Percentiles rank a stretch among this genome's conserved stretches.
Evolutionary conservation across 2,888 invertebrate species (phyloP).

Genomic region (Flabesymbios commensalis): DNA sequence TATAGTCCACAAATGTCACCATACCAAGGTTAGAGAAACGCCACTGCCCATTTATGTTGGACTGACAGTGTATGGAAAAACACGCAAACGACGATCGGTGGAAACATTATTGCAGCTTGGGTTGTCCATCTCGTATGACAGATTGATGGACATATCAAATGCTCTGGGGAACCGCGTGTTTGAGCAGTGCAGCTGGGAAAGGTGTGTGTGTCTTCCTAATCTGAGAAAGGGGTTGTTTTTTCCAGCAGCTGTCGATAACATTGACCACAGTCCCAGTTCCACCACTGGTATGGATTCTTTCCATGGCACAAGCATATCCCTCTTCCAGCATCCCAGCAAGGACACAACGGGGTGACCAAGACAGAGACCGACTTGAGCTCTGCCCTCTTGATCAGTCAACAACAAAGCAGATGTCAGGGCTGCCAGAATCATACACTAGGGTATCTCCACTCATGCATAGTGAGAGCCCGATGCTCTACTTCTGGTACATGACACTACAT

Average conservation of each 20-base stretch:
- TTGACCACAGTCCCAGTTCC: constrained; percentile 33
- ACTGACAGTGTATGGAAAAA: too few relatives aligned
- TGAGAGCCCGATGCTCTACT: constrained; percentile 25
- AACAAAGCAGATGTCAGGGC: too few relatives aligned
- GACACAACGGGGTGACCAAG: constrained; percentile 10
- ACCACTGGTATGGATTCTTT: constrained; percentile 23
- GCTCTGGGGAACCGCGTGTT: constrained; percentile 24
- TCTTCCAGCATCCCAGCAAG: constrained; percentile 27
- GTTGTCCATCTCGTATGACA: constrained; percentile 34
- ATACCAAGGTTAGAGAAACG: too few relatives aligned
- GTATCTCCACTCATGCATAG: too few relatives aligned
- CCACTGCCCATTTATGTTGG: too few relatives aligned
- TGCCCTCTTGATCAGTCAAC: background rate
- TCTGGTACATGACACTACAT: constrained; percentile 16
- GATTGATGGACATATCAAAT: constrained; percentile 36
- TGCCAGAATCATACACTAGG: too few relatives aligned
- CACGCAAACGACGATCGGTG: too few relatives aligned
- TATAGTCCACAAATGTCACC: constrained; percentile 24
- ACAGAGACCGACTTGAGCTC: constrained; percentile 3
- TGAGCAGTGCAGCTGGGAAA: constrained; percentile 12
- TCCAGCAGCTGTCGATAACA: constrained; percentile 35
- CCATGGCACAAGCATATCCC: constrained; percentile 33
- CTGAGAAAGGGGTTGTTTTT: constrained; percentile 31
- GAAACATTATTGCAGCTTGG: constrained; percentile 28
- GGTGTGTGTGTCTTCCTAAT: constrained; percentile 12